phyloP scores from a whole-genome alignment of 2,797 vertebrate species.

The Chromobotia macracanthus region DNA sequence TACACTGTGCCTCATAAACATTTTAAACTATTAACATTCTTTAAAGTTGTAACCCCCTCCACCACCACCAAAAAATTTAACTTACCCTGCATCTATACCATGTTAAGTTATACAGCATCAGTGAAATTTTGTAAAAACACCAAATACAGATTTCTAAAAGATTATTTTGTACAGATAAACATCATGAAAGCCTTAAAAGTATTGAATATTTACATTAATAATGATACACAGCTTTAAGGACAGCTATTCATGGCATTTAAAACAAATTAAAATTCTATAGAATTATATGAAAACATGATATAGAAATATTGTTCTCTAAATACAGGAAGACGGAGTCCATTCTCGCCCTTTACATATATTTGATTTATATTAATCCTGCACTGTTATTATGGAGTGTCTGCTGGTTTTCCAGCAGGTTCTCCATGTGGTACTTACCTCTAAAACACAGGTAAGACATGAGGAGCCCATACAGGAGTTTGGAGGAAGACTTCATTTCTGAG shows the following conservation, averaged over 20 bases:
- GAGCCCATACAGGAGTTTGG: constrained; percentile 28
- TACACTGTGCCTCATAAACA: neutral
- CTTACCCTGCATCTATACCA: too few relatives aligned
- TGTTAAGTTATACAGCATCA: neutral
- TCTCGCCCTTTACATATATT: neutral
- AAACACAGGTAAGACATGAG: constrained; percentile 17
- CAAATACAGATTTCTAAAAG: too few relatives aligned
- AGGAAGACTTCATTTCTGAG: constrained; percentile 32
- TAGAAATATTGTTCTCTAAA: neutral
- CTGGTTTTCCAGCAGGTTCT: neutral
- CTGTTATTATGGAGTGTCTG: neutral
- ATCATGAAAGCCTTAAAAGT: too few relatives aligned
- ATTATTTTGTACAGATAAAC: neutral
- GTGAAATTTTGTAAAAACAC: neutral
- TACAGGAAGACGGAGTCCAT: neutral
- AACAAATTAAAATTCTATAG: neutral
- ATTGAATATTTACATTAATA: neutral
- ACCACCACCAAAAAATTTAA: neutral
- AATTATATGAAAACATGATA: neutral
- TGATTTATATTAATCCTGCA: neutral
- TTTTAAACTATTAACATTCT: neutral
- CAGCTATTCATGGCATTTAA: neutral
- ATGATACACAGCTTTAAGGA: neutral
- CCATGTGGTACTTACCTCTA: constrained; percentile 18
- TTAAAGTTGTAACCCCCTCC: neutral